Conservation (phyloP, 2,888 invertebrate species). For the Taphrorychus bicolor region DNA sequence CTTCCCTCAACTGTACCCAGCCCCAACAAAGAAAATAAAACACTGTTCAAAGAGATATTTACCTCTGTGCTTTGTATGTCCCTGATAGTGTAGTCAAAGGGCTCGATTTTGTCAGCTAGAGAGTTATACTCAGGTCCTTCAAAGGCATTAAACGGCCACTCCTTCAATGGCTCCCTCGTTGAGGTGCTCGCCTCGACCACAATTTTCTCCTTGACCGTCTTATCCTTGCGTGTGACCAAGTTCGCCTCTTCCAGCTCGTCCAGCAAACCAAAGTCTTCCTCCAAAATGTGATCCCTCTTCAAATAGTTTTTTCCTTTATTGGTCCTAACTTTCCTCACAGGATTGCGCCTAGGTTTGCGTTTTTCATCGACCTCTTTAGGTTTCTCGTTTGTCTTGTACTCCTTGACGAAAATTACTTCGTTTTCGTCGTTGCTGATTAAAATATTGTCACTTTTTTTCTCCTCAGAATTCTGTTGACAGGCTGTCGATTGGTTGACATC, state of each 20-base stretch:
- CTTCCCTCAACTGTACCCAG: no score
- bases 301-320: background rate
- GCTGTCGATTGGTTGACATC: no score
- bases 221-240: conserved; percentile 17
- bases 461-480: background rate
- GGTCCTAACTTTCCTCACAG: conserved; percentile 43
- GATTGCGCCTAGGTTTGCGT: conserved; percentile 42
- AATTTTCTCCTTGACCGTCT: background rate
- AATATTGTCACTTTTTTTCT: background rate
- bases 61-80: conserved; percentile 40
- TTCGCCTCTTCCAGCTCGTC: conserved; percentile 44
- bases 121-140: conserved; percentile 55
- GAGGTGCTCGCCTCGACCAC: background rate
- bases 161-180: conserved; percentile 24
- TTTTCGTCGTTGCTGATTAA: conserved; percentile 31
- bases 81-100: conserved; percentile 49
- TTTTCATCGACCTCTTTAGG: conserved; percentile 27
- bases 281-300: conserved; percentile 43
- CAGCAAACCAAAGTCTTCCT: conserved; percentile 47
- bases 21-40: no score
- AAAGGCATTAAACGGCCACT: conserved; percentile 47
- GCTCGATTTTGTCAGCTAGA: conserved; percentile 51
- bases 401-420: conserved; percentile 46
- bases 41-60: no score
- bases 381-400: conserved; percentile 40